Conservation (phyloP, 1,140 invertebrate genomes). For the Condylostylus longicornis region DNA sequence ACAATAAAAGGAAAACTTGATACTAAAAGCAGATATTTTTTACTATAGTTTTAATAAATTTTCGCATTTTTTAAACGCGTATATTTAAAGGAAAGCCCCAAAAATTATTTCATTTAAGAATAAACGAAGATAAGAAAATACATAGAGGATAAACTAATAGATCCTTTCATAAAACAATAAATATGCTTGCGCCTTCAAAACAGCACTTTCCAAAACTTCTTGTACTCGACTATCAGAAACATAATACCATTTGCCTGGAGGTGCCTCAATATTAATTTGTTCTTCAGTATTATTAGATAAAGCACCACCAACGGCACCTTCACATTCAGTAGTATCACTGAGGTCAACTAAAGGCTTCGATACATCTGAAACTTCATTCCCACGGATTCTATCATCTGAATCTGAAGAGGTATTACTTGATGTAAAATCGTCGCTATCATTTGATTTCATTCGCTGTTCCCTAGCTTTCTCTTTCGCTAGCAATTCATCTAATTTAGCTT, state of each 20-base stretch:
- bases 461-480: constrained; percentile 30
- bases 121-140: too few species aligned
- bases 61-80: too few species aligned
- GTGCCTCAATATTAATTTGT: constrained; percentile 36
- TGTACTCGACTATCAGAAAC: constrained; percentile 77
- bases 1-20: too few species aligned
- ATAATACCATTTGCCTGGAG: constrained; percentile 76
- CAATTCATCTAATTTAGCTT: constrained; percentile 22
- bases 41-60: too few species aligned
- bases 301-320: constrained; percentile 19
- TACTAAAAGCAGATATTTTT: too few species aligned
- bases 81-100: too few species aligned
- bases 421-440: constrained; percentile 35
- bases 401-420: constrained; percentile 36
- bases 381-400: constrained; percentile 15
- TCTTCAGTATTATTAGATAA: constrained; percentile 9
- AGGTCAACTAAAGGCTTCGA: constrained; percentile 34
- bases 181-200: constrained; percentile 85
- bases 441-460: constrained; percentile 21
- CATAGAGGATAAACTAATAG: constrained; percentile 46
- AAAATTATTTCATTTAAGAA: too few species aligned
- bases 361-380: constrained; percentile 28
- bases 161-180: constrained; percentile 92
- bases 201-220: constrained; percentile 62
- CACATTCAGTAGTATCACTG: constrained; percentile 26